Conservation (phyloP, 1,140 invertebrate species). For the Monochamus saltuarius region DNA sequence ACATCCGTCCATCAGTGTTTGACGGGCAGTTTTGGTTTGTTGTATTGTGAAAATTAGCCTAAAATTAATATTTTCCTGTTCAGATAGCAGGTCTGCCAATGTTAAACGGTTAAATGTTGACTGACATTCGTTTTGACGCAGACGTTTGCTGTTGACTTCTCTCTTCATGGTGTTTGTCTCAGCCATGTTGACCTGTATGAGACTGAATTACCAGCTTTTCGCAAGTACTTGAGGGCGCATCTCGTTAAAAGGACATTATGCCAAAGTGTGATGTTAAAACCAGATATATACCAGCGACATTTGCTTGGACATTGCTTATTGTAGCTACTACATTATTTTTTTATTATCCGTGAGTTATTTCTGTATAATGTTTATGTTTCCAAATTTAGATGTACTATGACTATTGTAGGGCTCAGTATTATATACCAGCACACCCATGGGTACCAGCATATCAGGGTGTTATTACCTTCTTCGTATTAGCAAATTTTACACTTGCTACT, state of each 20-base stretch:
- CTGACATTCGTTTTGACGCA: too few species aligned
- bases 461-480: slow-evolving; percentile 94
- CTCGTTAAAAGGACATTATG: slow-evolving; percentile 64
- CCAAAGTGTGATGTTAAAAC: slow-evolving; percentile 91
- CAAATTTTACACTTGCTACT: slow-evolving; percentile 97
- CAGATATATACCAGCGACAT: slow-evolving; percentile 91
- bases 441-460: slow-evolving; percentile 91
- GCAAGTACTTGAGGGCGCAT: slow-evolving; percentile 38
- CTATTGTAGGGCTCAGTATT: slow-evolving; percentile 80
- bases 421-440: slow-evolving; percentile 77
- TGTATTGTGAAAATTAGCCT: too few species aligned
- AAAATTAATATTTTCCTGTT: too few species aligned
- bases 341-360: slow-evolving; percentile 89
- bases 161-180: slow-evolving; percentile 32
- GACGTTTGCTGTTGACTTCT: slow-evolving; percentile 8
- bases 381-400: slow-evolving; percentile 29
- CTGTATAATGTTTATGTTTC: slow-evolving; percentile 33
- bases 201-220: slow-evolving; percentile 58
- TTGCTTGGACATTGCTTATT: slow-evolving; percentile 92
- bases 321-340: slow-evolving; percentile 91
- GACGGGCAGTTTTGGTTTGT: too few species aligned
- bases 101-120: too few species aligned
- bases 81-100: too few species aligned
- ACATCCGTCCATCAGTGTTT: too few species aligned
- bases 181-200: slow-evolving; percentile 67